Base-by-base conservation (phyloP, 2,888 invertebrate species). In the Oxyteleia sp. region DNA sequence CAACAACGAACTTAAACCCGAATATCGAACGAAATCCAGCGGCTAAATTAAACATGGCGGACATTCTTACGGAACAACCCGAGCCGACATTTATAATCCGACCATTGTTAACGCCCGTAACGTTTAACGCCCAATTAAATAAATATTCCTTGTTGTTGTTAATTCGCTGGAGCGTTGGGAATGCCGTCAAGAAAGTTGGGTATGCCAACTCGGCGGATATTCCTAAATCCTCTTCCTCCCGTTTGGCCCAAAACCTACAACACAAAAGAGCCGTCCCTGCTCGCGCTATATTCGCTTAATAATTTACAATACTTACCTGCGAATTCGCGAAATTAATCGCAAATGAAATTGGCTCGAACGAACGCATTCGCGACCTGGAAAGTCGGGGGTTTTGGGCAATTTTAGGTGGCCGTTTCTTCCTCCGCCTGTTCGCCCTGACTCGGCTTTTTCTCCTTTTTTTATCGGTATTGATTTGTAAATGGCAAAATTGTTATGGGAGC, bases 1-100 rank as follows among this genome's bases (percentile, higher is more conserved):
- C 75, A 69, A 63, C 81, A 74, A 69, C 75, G 69, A 75, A 69
- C 69, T 82, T 75, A 69, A 82, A 82, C 26, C 63, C 64, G 55
- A 75, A 75, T 82, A 75, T 82, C 69, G 81, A 82, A 74, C 80
- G 74, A 81, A 81, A 74, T 81, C 61, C 68, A 61, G 18, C 61
- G 29, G 68, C 68, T 51, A 74, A 81, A 81, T 81, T 72, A 61
- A 81, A 81, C 69, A 81, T 81, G 81, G 81, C 81, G 74, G 81
- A 61, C 41, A 69, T 74, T 81, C 74, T 69, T 75, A 38, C 13
- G 41, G n/a, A n/a, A n/a, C 26, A 41, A 68, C 29, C 26, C 15
- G 3, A 8, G 23, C 45, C 13, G 35, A 45, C 32, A 26, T 43
- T 16, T 4, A 7, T 18, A 7, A 45, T 16, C 18, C 13, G 13